phyloP scores from a whole-genome alignment of 2,113 vertebrate genomes.

The Scomber colias region DNA sequence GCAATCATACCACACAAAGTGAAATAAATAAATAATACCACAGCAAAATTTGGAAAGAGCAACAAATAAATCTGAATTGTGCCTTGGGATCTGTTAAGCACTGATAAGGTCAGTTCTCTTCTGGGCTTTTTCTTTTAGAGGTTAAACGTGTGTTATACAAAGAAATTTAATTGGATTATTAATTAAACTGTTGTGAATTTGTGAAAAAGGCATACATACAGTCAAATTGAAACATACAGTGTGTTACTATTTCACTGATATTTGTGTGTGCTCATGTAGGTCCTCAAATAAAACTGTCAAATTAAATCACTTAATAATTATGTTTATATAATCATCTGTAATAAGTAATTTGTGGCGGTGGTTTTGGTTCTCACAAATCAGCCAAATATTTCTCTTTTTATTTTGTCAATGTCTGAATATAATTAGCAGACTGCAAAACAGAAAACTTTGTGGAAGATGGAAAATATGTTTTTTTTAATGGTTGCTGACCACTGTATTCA shows the following conservation, averaged over 20 bases:
- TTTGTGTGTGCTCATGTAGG: slow-evolving; percentile 11
- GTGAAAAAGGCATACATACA: background rate
- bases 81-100: background rate
- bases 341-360: slow-evolving; percentile 26
- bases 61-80: background rate
- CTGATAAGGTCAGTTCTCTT: background rate
- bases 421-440: slow-evolving; percentile 8
- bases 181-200: background rate
- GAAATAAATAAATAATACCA: background rate
- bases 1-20: background rate
- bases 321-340: background rate
- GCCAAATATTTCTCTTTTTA: slow-evolving; percentile 27
- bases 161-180: background rate
- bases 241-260: background rate
- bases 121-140: too few species aligned
- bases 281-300: slow-evolving; percentile 17
- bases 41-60: background rate
- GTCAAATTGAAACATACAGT: background rate
- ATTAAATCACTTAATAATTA: slow-evolving; percentile 29
- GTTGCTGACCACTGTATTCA: background rate
- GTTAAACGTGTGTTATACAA: background rate
- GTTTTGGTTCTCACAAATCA: slow-evolving; percentile 12
- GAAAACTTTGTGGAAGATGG: background rate
- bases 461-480: slow-evolving; percentile 22
- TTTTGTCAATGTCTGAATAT: slow-evolving; percentile 16